Conservation (phyloP, 2,113 vertebrate species). For the Scophthalmus maximus region DNA sequence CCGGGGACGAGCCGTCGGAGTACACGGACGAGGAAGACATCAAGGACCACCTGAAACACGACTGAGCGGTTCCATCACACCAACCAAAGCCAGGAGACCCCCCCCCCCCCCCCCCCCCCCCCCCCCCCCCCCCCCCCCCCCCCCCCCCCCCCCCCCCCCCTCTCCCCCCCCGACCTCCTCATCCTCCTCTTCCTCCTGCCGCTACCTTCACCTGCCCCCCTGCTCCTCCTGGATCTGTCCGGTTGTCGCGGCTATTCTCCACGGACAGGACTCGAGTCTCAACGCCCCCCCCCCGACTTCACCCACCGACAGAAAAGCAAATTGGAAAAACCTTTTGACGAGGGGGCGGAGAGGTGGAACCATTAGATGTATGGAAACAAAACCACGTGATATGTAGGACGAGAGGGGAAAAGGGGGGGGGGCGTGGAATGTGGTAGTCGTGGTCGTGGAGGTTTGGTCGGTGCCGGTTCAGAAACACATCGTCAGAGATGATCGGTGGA, state of each 20-base stretch:
- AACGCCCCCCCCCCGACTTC: conserved; percentile 47
- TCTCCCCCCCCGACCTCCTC: conserved; percentile 1
- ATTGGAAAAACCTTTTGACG: conserved; percentile 72
- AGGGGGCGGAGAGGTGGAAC: conserved; percentile 39
- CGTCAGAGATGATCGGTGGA: conserved; percentile 34
- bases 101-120: conserved; percentile 48
- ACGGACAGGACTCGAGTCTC: conserved; percentile 43
- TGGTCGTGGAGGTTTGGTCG: conserved; percentile 23
- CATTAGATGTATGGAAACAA: conserved; percentile 47
- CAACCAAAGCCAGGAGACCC: conserved; percentile 91
- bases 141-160: conserved; percentile 54
- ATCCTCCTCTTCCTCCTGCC: conserved; percentile 48
- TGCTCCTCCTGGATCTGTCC: conserved; percentile 46
- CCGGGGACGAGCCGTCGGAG: conserved; percentile 97
- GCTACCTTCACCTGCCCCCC: too few relatives aligned
- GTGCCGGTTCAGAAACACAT: not conserved
- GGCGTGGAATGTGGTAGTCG: not conserved
- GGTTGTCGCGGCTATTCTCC: conserved; percentile 50
- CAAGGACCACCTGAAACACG: conserved; percentile 98
- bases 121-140: conserved; percentile 61
- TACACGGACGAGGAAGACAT: conserved; percentile 99
- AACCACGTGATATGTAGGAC: conserved; percentile 51
- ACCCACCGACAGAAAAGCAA: conserved; percentile 64
- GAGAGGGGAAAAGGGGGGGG: too few relatives aligned
- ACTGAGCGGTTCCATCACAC: conserved; percentile 88